phyloP scores from a whole-genome alignment of 2,113 vertebrate genomes.

The Elachura formosa region DNA sequence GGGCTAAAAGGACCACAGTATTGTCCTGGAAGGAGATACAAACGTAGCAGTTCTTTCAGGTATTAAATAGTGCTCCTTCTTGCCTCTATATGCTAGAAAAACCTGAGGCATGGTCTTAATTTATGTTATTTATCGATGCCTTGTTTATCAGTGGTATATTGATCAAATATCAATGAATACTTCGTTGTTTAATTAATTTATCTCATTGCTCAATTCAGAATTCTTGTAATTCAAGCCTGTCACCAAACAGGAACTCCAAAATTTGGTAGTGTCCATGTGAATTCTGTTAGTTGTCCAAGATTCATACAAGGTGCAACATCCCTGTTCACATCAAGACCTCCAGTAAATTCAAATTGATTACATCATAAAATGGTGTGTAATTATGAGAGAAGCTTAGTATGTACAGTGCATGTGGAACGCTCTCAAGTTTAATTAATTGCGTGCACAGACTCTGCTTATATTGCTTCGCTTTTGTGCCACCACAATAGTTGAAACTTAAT shows the following conservation, averaged over 20 bases:
- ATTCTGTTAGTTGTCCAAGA: background rate
- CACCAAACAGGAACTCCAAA: background rate
- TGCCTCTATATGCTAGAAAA: background rate
- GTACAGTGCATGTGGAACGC: background rate
- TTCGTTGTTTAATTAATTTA: background rate
- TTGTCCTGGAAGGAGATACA: background rate
- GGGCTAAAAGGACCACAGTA: background rate
- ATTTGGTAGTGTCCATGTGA: background rate
- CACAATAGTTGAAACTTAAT: background rate
- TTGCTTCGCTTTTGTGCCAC: background rate
- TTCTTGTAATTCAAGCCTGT: background rate
- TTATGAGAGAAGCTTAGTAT: background rate
- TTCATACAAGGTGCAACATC: background rate
- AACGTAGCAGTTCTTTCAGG: background rate
- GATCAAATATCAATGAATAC: background rate
- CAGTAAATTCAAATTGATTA: background rate
- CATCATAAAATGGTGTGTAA: background rate
- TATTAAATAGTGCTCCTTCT: background rate
- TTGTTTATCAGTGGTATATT: background rate
- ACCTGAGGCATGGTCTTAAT: background rate
- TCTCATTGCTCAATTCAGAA: background rate
- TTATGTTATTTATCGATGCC: background rate
- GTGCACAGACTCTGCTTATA: background rate
- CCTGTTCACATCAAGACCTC: background rate
- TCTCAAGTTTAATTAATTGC: background rate